Base-by-base conservation (phyloP, 2,888 invertebrate species). In the Strigamia crassipes region DNA sequence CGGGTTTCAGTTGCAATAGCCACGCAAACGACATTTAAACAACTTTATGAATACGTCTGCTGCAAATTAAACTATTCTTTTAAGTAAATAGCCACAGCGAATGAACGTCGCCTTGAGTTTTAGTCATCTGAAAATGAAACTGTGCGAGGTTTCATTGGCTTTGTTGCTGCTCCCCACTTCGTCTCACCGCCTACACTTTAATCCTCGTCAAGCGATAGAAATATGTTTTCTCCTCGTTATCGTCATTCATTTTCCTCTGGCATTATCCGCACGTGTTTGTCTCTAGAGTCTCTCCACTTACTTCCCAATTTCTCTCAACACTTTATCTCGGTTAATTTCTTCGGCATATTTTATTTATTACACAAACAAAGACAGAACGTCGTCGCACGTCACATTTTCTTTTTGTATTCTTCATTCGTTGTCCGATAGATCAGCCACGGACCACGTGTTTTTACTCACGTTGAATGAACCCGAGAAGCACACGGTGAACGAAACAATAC, bases 191-290 rank as follows among this genome's bases (percentile, higher is more conserved):
- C 73, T 27, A 27, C 73, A 27, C 73, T 73, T 73, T 73, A 73
- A 73, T 73, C 73, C 73, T 73, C 73, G 18, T 10, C 23, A 21
- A 66, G 18, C 23, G 61, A 31, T n/a, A n/a, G 27, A 66, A 66
- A 27, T 73, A 73, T 31, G 73, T 31, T 73, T 73, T 73, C 31
- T 31, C 15, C 18, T 73, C 31, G 27, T 31, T 2, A 73, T 1
- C 13, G 31, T 31, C 31, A 31, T 73, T 31, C 13, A 27, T 31
- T 73, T n/a, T n/a, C n/a, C n/a, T n/a, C n/a, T n/a, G n/a, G n/a
- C 66, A 66, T 66, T 66, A 66, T 66, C 27, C 66, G 27, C 66
- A 66, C 66, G 66, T 66, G 66, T 66, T 66, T 21, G 66, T 66
- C 23, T 27, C n/a, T n/a, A n/a, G n/a, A n/a, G n/a, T n/a, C n/a